These are phyloP conservation scores for Enteromius paludinosus DNA, from an alignment of 2,797 vertebrate species.

Conservation along the genomic window DNA sequence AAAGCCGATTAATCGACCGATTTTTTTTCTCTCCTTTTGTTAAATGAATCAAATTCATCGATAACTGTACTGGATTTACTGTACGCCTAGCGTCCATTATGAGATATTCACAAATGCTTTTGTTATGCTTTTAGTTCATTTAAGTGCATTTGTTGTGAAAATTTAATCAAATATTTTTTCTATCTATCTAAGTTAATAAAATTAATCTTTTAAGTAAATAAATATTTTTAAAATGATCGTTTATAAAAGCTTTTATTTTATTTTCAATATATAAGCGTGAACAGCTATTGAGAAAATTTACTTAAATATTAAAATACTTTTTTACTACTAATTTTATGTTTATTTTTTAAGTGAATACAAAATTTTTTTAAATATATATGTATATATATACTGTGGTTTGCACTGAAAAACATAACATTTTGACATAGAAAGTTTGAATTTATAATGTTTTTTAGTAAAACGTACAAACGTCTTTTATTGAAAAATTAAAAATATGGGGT, in stretches of 20 bases:
- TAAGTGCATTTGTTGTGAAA: not conserved
- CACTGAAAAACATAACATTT: no score
- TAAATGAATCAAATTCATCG: not conserved
- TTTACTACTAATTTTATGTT: not conserved
- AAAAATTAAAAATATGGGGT: no score
- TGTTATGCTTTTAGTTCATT: not conserved
- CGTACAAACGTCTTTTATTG: no score
- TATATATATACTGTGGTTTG: no score
- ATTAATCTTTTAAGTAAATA: no score
- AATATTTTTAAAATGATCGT: no score
- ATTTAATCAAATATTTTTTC: not conserved
- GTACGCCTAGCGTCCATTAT: not conserved
- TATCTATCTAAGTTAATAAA: not conserved
- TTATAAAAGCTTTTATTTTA: not conserved
- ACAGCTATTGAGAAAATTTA: not conserved
- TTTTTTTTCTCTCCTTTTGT: not conserved
- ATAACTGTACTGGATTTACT: not conserved
- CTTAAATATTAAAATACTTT: not conserved
- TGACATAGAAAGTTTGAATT: no score
- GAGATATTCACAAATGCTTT: not conserved
- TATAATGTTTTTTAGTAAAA: no score
- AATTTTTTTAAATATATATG: no score
- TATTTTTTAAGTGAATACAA: not conserved
- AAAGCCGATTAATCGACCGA: constrained; percentile 3
- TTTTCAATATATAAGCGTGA: not conserved